These are phyloP conservation scores for Morone chrysops DNA, from an alignment of 2,113 vertebrate genomes.

Conservation along the genomic window DNA sequence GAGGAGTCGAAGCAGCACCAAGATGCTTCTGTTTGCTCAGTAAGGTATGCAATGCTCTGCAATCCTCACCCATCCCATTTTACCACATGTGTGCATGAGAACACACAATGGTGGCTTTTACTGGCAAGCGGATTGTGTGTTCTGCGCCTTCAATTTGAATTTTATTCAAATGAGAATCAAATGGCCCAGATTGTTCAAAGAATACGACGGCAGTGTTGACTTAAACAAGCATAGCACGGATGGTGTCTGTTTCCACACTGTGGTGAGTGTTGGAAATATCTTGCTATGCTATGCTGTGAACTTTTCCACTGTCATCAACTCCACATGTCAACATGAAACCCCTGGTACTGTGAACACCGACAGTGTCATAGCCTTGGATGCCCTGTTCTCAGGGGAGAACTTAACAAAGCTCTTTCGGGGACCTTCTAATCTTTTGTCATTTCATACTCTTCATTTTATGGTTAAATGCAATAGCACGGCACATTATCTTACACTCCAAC, in stretches of 20 bases:
- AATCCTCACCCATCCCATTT: conserved; percentile 55
- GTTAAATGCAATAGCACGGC: not conserved
- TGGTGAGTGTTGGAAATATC: conserved; percentile 42
- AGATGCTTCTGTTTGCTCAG: conserved; percentile 67
- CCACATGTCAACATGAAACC: conserved; percentile 32
- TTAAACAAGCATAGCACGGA: conserved; percentile 61
- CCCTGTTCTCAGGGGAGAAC: not conserved
- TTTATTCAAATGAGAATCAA: conserved; percentile 85
- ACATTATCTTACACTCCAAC: not conserved
- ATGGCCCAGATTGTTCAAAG: conserved; percentile 81
- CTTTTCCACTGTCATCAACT: not conserved
- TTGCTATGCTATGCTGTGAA: conserved; percentile 37
- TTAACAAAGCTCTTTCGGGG: not conserved
- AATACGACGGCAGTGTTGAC: conserved; percentile 67
- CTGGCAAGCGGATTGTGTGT: conserved; percentile 63
- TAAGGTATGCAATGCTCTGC: conserved; percentile 65
- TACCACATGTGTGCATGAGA: conserved; percentile 55
- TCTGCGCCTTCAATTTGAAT: conserved; percentile 76
- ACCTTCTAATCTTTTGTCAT: not conserved
- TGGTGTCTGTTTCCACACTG: conserved; percentile 63
- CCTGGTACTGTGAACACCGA: not conserved
- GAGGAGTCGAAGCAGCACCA: conserved; percentile 1
- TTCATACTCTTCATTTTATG: not conserved
- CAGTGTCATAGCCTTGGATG: conserved; percentile 8
- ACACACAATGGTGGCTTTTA: conserved; percentile 58